Base-by-base conservation (phyloP, 1,140 invertebrate species). In the Mamestra configurata region DNA sequence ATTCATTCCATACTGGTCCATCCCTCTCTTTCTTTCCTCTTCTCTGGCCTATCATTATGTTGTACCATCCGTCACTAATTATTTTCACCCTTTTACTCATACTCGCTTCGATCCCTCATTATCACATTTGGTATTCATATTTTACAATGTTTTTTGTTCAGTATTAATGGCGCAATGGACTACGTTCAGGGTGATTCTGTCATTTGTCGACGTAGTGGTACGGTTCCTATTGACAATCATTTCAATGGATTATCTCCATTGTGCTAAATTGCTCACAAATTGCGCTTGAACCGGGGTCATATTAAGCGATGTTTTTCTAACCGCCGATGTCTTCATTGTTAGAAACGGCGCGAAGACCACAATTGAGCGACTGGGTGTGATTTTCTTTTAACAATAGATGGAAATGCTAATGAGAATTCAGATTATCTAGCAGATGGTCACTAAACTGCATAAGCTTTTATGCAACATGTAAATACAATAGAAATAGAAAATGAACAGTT, bases 211-310 rank as follows among this genome's bases (percentile, higher is more conserved):
- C n/a, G 2, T 35, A 0, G 0, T 51, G 31, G 46, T 71, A 20
- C 24, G 1, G 27, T 18, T 11, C 0, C 49, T 51, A 71, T 71
- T 71, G 68, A 71, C 49, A 71, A 53, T 53, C 24, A 43, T 43
- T 20, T 71, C 10, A 71, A 53, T 51, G 27, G 22, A 51, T 71
- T 71, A 71, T 71, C 68, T 53, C 40, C n/a, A 71, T 71, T 71
- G 46, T 71, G 68, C 68, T 51, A 71, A 71, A 71, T 71, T 71
- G 46, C 24, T 51, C 27, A 43, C 68, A 71, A 53, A 71, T 53
- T 71, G 68, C 31, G n/a, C 27, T 71, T 53, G 68, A 71, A 71
- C 40, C 4, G 22, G 40, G 66, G 27, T 61, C 59, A 49, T 46
- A 46, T 15, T 70, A n/a, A 49, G 13, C 15, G 40, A 49, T 27